These are phyloP conservation scores for Ciconia boyciana DNA, from an alignment of 2,113 vertebrate species.

Conservation along the genomic window DNA sequence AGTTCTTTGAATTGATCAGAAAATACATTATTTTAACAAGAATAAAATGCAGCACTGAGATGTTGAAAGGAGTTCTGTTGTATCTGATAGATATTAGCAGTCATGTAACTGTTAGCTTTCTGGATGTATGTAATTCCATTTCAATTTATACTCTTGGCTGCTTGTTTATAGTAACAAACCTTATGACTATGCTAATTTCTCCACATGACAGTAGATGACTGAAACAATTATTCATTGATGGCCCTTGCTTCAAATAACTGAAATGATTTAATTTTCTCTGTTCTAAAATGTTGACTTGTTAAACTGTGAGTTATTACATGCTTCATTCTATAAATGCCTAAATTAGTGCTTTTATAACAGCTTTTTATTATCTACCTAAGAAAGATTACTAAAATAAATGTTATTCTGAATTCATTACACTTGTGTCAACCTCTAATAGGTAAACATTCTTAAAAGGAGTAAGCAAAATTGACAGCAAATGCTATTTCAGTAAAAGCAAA, in stretches of 20 bases:
- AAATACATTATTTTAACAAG: constrained; percentile 17
- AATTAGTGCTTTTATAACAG: not conserved
- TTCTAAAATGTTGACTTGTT: not conserved
- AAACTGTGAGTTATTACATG: not conserved
- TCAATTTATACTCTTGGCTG: not conserved
- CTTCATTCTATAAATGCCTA: not conserved
- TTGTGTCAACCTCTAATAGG: not conserved
- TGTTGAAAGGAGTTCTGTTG: not conserved
- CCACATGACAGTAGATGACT: not conserved
- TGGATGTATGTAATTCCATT: not conserved
- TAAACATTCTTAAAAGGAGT: not conserved
- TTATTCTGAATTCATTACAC: not conserved
- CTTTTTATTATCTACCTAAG: not conserved
- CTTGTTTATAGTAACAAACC: not conserved
- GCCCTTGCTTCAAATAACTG: not conserved
- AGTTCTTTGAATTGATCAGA: constrained; percentile 34
- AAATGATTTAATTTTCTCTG: not conserved
- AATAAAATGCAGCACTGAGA: not conserved
- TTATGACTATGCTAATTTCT: not conserved
- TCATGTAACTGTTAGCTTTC: not conserved
- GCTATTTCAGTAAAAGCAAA: not conserved
- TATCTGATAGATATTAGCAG: not conserved
- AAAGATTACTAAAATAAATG: not conserved
- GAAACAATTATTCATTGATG: not conserved
- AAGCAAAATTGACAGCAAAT: not conserved